Base-by-base conservation (phyloP, 2,888 invertebrate species). In the Philaethria dido region DNA sequence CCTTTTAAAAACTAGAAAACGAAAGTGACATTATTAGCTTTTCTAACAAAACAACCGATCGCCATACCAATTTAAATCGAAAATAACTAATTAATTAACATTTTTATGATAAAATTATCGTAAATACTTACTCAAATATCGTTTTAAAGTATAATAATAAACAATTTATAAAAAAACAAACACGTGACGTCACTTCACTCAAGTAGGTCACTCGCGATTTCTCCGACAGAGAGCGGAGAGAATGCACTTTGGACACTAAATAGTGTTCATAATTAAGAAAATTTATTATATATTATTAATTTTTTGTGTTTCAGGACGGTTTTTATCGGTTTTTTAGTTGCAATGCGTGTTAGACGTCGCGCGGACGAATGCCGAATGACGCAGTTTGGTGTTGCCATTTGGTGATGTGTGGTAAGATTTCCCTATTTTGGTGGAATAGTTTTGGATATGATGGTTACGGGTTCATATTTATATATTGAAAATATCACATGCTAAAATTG, bases 361-460 rank as follows among this genome's bases (percentile, higher is more conserved):
- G 68, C 52, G 65, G 52, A 67, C 68, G 64, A 65, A 64, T 81
- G 84, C 82, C 81, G 81, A 87, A 85, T 88, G 88, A 87, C 88
- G 88, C 86, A 88, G 84, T 82, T 78, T 36, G 62, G 80, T 77
- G 85, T 78, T 87, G 83, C 85, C 79, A 80, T 42, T 52, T 2
- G 16, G 33, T 33, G 8, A 18, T 62, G 16, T 20, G 16, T 18
- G 14, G 20, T 18, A n/a, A 2, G 2, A 57, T 59, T 45, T 36
- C 64, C 63, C 61, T 57, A 29, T 42, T 42, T 22, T 14, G 20
- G 55, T 36, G 20, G 14, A 20, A 6, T 18, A 47, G 33, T 36
- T 36, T 36, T 9, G 6, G 6, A 29, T 29, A 29, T 4, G n/a
- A n/a, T n/a, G n/a, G n/a, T n/a, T n/a, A n/a, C n/a, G n/a, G n/a